Conservation (phyloP, 2,113 vertebrate genomes). For the Deroptyus accipitrinus region DNA sequence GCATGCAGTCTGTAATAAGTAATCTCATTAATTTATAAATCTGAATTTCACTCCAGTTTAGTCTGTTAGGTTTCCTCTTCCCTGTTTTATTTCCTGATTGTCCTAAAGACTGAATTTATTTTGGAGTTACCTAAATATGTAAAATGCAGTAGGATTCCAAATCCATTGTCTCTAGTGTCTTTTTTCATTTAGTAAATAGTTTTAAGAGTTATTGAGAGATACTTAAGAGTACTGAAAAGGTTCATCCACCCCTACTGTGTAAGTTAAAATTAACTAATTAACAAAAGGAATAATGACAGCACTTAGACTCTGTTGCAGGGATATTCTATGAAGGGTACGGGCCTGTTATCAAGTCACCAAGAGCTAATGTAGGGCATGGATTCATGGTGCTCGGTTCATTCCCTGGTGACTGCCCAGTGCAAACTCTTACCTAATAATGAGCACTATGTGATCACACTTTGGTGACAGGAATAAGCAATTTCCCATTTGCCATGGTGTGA, state of each 20-base stretch:
- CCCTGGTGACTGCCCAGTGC: not conserved
- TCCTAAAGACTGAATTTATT: not conserved
- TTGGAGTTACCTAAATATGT: not conserved
- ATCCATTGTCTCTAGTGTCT: not conserved
- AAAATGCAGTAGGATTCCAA: not conserved
- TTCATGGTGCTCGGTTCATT: not conserved
- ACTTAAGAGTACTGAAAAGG: not conserved
- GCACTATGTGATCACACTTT: accelerated
- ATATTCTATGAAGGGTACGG: not conserved
- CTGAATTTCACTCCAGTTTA: conserved; percentile 17
- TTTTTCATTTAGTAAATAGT: not conserved
- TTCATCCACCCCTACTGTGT: not conserved
- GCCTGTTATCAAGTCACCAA: not conserved
- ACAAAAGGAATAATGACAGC: not conserved
- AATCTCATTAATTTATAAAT: conserved; percentile 55
- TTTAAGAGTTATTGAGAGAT: not conserved
- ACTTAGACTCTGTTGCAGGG: not conserved
- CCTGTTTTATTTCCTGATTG: not conserved
- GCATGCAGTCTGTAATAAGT: conserved; percentile 50
- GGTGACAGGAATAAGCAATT: not conserved
- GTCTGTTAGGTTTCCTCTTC: not conserved
- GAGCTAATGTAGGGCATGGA: not conserved
- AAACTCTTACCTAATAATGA: not conserved
- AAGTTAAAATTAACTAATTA: not conserved
- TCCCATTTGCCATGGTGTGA: not conserved